Percentiles rank a stretch among this genome's conserved stretches.
phyloP scores from a whole-genome alignment of 2,888 invertebrate species.

The Maniola hyperantus region DNA sequence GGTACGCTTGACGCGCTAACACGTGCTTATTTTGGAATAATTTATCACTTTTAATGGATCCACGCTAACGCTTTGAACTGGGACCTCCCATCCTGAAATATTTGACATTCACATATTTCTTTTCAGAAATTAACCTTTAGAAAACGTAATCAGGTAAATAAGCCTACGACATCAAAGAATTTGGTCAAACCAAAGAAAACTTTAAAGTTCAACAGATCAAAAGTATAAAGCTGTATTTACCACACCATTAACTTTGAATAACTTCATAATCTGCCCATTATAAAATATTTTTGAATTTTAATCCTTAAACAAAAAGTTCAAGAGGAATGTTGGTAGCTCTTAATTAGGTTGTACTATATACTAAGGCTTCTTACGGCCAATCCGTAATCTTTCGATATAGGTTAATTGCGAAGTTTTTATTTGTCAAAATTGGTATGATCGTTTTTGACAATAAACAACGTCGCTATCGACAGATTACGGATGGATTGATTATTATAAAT shows the following conservation, averaged over 20 bases:
- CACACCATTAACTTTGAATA: not conserved
- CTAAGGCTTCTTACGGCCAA: no score
- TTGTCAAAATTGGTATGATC: no score
- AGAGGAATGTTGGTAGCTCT: not conserved
- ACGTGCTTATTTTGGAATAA: constrained; percentile 38
- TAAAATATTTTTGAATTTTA: not conserved
- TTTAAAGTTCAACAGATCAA: not conserved
- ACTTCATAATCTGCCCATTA: not conserved
- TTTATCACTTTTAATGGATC: constrained; percentile 42
- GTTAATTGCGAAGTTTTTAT: no score
- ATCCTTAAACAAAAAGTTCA: not conserved
- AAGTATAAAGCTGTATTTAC: not conserved
- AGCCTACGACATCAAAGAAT: not conserved
- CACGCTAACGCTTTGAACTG: constrained; percentile 40
- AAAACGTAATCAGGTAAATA: constrained; percentile 26
- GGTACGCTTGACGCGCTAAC: not conserved
- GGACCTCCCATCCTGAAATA: constrained; percentile 41
- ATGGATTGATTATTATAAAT: no score
- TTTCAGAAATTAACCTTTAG: constrained; percentile 18
- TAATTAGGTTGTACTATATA: no score
- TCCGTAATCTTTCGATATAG: no score
- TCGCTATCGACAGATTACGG: no score
- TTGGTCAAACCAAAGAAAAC: not conserved
- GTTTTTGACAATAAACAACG: no score
- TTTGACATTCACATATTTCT: constrained; percentile 26